Conservation (phyloP, 2,797 vertebrate genomes). For the Sternarchorhynchus goeldii region DNA sequence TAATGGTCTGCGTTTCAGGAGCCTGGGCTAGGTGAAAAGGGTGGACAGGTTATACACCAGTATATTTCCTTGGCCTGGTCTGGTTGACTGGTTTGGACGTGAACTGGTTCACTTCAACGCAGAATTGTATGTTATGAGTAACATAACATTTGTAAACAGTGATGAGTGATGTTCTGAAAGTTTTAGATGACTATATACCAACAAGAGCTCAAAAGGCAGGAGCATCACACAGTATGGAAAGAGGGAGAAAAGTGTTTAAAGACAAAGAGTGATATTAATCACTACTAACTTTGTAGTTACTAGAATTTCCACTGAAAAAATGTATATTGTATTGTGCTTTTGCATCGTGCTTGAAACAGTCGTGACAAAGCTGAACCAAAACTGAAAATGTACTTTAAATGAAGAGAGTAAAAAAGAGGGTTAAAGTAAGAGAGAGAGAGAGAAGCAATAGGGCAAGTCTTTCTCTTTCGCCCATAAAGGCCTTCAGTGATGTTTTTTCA, state of each 20-base stretch:
- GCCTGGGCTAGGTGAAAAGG: too few species aligned
- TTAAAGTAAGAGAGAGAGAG: neutral
- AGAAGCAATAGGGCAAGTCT: neutral
- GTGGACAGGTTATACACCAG: neutral
- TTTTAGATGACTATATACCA: neutral
- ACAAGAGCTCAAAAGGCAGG: neutral
- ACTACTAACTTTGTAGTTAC: too few species aligned
- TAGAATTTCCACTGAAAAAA: too few species aligned
- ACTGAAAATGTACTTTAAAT: too few species aligned
- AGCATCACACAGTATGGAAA: neutral
- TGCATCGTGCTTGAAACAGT: too few species aligned
- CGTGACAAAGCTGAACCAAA: too few species aligned
- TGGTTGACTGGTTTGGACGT: neutral
- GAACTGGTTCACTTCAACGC: neutral
- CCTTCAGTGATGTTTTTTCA: neutral
- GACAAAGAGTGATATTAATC: neutral
- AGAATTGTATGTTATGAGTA: neutral
- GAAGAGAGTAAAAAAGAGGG: too few species aligned
- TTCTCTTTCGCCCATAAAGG: constrained; percentile 31
- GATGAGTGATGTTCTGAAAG: too few species aligned
- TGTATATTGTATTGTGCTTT: too few species aligned
- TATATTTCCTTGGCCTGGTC: neutral
- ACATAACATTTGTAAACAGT: too few species aligned
- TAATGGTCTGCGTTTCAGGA: too few species aligned
- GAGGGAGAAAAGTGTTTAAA: neutral